Conservation (phyloP, 2,797 vertebrate genomes). For the Cercopithecus diana region DNA sequence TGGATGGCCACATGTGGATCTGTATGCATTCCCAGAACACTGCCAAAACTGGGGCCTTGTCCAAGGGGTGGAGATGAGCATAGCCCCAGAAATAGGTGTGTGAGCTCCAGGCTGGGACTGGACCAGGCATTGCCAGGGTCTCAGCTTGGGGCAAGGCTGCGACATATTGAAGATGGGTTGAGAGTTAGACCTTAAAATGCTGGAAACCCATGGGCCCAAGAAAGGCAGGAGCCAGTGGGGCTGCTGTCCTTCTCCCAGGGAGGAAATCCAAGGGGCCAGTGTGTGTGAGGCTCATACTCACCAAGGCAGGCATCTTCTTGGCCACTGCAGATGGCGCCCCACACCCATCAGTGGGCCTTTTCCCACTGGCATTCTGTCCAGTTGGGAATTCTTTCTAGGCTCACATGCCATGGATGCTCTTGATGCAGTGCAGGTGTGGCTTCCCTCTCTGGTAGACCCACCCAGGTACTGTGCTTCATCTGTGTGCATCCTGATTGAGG, state of each 20-base stretch:
- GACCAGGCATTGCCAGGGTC: too few species aligned
- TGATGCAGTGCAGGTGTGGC: background rate
- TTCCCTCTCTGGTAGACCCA: background rate
- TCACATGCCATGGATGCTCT: background rate
- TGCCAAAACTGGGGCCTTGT: background rate
- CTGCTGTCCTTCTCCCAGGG: background rate
- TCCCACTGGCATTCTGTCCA: background rate
- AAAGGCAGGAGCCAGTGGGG: background rate
- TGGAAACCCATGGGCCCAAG: background rate
- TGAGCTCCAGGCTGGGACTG: background rate
- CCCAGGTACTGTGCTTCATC: background rate
- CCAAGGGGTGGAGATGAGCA: background rate
- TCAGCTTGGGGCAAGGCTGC: background rate
- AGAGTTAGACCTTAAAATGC: background rate
- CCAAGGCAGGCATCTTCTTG: background rate
- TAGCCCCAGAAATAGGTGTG: background rate
- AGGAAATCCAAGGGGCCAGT: background rate
- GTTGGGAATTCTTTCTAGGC: background rate
- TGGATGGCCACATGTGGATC: background rate
- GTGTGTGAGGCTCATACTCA: background rate
- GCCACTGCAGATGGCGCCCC: too few species aligned
- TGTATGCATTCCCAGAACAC: background rate
- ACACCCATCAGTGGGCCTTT: background rate
- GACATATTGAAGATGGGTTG: background rate
- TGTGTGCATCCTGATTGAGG: background rate